Percentiles rank a stretch among this genome's conserved stretches.
These are phyloP conservation scores for Smutsia temminckii DNA, from an alignment of 2,797 vertebrate species.

Conservation along the genomic window DNA sequence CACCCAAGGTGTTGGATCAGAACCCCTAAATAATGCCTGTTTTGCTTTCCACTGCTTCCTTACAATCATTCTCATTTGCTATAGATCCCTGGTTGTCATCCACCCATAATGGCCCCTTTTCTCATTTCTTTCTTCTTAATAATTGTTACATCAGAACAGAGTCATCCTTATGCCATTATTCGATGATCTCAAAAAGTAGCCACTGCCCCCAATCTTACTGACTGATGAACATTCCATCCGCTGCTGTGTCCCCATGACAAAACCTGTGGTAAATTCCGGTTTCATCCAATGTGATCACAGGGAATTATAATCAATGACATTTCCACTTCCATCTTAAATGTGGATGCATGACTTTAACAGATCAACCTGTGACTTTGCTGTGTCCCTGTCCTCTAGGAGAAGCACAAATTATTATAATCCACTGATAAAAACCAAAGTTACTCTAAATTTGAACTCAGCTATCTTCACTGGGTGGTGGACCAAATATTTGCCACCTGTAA, in stretches of 20 bases:
- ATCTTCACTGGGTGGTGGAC: neutral
- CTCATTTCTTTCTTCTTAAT: neutral
- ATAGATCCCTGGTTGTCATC: neutral
- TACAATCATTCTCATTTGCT: neutral
- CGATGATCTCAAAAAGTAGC: neutral
- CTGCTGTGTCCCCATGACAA: neutral
- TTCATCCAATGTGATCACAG: neutral
- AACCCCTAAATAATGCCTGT: neutral
- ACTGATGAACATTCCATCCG: neutral
- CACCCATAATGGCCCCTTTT: neutral
- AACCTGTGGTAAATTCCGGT: neutral
- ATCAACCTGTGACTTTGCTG: neutral
- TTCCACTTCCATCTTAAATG: neutral
- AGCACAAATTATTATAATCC: neutral
- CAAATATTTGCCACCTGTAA: neutral
- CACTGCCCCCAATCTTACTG: neutral
- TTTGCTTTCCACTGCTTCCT: neutral
- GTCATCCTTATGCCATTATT: neutral
- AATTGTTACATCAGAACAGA: neutral
- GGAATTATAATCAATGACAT: neutral
- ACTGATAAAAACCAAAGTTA: neutral
- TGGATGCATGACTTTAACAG: neutral
- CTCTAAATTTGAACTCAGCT: slow-evolving; percentile 18
- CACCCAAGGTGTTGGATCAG: neutral
- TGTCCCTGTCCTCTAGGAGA: neutral